These are phyloP conservation scores for Coilia nasus DNA, from an alignment of 2,797 vertebrate species.

Conservation along the genomic window DNA sequence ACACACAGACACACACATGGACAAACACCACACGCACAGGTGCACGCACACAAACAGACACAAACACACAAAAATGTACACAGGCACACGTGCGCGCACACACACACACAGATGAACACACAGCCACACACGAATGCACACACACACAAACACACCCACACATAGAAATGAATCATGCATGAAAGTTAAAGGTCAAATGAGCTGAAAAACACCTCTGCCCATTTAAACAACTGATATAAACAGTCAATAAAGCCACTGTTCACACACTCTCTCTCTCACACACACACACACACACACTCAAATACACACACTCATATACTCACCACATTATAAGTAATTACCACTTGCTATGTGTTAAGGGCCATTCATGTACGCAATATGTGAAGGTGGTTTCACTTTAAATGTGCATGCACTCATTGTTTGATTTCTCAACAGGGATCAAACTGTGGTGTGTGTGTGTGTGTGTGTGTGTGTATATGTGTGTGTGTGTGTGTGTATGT, in stretches of 20 bases:
- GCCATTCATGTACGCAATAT: neutral
- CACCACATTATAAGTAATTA: neutral
- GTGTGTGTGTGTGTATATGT: conserved; percentile 15
- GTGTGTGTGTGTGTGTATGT: neutral
- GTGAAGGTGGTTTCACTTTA: neutral
- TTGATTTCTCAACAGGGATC: neutral
- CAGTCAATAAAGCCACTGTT: too few species aligned
- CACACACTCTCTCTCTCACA: neutral
- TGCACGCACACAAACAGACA: neutral
- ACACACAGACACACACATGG: neutral
- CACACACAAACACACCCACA: neutral
- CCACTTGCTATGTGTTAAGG: neutral
- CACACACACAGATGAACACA: neutral
- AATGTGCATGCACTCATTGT: neutral
- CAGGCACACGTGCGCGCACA: neutral
- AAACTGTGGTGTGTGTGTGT: neutral
- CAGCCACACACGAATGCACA: conserved; percentile 83
- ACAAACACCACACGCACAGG: neutral
- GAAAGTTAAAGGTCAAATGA: too few species aligned
- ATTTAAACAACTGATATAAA: too few species aligned
- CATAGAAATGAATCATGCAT: neutral
- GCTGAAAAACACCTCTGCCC: too few species aligned
- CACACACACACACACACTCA: neutral
- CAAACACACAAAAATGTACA: conserved; percentile 84
- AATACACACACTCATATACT: neutral